Conservation (phyloP, 2,797 vertebrate genomes). For the Lindbergichthys nudifrons region DNA sequence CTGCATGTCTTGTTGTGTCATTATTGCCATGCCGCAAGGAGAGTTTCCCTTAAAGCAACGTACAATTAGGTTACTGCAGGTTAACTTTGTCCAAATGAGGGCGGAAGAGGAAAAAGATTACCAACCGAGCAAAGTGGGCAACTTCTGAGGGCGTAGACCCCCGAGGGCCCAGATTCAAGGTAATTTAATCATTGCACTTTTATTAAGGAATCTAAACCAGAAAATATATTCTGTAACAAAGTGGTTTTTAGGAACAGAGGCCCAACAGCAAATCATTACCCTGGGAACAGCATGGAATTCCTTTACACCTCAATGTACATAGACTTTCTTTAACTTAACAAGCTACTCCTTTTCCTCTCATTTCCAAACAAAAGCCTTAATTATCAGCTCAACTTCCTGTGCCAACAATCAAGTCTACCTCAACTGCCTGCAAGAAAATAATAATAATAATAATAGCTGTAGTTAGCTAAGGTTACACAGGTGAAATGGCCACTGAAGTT, state of each 20-base stretch:
- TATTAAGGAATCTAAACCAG: not conserved
- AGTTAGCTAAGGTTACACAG: slow-evolving; percentile 45
- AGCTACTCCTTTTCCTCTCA: too few species aligned
- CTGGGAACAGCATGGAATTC: too few species aligned
- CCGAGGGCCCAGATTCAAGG: not conserved
- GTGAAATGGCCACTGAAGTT: slow-evolving; percentile 54
- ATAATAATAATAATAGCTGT: not conserved
- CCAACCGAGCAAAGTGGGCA: too few species aligned
- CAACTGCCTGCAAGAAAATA: not conserved
- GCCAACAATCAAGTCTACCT: not conserved
- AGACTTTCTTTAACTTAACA: too few species aligned
- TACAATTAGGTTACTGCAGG: not conserved
- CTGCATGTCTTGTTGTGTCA: not conserved
- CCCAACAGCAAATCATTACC: not conserved
- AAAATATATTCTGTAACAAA: too few species aligned
- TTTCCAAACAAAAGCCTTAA: not conserved
- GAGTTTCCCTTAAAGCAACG: not conserved
- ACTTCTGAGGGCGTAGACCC: not conserved
- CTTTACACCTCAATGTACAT: too few species aligned
- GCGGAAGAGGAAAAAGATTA: not conserved
- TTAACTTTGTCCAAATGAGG: too few species aligned
- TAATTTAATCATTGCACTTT: not conserved
- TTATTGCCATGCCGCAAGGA: not conserved
- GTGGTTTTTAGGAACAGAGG: too few species aligned
- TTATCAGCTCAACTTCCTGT: not conserved